Percentiles rank a stretch among this genome's conserved stretches.
Evolutionary conservation across 2,797 vertebrate species (phyloP).

Genomic region (Neosilurus mollespiculum): DNA sequence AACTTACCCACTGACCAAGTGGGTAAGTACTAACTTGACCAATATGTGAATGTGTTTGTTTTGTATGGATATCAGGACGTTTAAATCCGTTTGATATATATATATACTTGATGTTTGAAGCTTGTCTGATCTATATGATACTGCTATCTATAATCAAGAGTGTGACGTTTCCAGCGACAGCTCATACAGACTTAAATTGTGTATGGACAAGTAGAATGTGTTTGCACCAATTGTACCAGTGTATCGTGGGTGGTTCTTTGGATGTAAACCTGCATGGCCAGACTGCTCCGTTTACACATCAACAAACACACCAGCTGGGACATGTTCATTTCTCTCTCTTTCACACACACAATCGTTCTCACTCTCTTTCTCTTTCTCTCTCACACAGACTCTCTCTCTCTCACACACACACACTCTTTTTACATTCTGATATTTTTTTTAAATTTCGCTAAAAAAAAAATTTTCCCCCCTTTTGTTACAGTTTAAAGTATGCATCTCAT

Average conservation of each 20-base stretch:
- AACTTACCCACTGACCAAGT: too few relatives aligned
- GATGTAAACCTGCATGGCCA: constrained; percentile 17
- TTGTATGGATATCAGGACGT: too few relatives aligned
- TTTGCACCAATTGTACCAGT: not conserved
- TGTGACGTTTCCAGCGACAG: not conserved
- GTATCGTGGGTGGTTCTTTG: not conserved
- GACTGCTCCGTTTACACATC: not conserved
- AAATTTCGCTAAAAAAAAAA: too few relatives aligned
- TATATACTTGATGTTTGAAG: too few relatives aligned
- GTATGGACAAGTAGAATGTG: not conserved
- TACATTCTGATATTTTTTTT: too few relatives aligned
- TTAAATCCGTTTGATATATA: too few relatives aligned
- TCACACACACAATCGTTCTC: not conserved
- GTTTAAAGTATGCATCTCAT: not conserved
- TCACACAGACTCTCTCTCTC: not conserved
- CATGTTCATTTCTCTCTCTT: not conserved
- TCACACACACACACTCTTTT: too few relatives aligned
- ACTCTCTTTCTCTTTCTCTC: too few relatives aligned
- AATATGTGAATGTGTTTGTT: too few relatives aligned
- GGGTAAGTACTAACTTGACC: too few relatives aligned
- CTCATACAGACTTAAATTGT: not conserved
- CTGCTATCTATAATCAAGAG: not conserved
- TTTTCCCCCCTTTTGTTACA: not conserved
- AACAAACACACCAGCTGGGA: constrained; percentile 18
- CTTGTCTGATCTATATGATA: not conserved